These are phyloP conservation scores for Lordiphosa collinella DNA, from an alignment of 1,140 invertebrate genomes.

Conservation along the genomic window DNA sequence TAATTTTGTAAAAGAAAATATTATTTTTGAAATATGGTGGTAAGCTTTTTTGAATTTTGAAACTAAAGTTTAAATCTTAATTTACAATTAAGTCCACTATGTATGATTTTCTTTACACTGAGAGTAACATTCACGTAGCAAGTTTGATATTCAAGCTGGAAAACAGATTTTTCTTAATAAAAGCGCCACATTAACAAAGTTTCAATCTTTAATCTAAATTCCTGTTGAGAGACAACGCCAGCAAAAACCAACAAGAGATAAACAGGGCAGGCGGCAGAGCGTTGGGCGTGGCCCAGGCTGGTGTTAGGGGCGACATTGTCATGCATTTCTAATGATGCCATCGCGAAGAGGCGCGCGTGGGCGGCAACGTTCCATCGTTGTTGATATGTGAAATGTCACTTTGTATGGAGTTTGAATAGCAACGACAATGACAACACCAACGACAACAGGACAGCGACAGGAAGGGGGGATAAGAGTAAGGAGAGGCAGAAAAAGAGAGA, in stretches of 20 bases:
- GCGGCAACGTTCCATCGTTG: constrained; percentile 6
- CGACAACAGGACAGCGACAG: constrained; percentile 23
- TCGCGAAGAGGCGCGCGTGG: constrained; percentile 22
- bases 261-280: no score
- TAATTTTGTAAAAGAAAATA: no score
- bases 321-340: constrained; percentile 71
- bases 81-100: no score
- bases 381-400: constrained; percentile 77
- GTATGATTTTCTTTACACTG: no score
- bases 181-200: constrained; percentile 62
- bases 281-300: constrained; percentile 27
- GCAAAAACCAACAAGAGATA: not conserved
- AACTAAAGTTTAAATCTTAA: no score
- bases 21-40: no score
- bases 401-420: constrained; percentile 72
- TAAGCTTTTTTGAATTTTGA: no score
- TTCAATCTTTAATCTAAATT: constrained; percentile 78
- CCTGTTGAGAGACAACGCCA: constrained; percentile 33
- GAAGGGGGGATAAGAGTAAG: not conserved
- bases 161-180: no score
- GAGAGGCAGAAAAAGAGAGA: no score
- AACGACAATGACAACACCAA: constrained; percentile 59
- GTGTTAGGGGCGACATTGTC: constrained; percentile 51
- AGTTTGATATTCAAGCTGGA: no score
- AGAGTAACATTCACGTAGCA: no score